Evolutionary conservation across 2,113 vertebrate species (phyloP).

Genomic region (Sakesphorus luctuosus): DNA sequence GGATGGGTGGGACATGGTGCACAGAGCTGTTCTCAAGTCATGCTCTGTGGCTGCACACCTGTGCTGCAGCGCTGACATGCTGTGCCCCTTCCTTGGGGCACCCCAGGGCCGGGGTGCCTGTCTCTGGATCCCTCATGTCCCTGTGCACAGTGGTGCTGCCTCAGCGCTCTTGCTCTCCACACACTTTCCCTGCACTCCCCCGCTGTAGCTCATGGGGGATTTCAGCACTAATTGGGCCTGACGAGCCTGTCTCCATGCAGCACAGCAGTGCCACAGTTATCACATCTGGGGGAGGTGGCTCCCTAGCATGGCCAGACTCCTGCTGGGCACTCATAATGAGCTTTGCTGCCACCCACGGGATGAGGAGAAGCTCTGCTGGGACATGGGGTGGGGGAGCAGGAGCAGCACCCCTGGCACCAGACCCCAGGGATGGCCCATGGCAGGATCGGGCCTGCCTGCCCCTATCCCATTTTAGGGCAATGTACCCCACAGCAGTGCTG

Average conservation of each 20-base stretch:
- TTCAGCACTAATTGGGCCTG: constrained; percentile 38
- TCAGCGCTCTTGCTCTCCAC: fast-evolving
- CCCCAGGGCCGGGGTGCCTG: background rate
- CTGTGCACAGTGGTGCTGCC: fast-evolving
- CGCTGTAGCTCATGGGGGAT: background rate
- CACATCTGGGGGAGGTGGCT: background rate
- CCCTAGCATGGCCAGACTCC: background rate
- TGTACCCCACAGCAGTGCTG: fast-evolving
- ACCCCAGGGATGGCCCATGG: fast-evolving
- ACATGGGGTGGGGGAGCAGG: background rate
- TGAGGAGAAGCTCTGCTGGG: background rate
- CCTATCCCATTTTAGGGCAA: background rate
- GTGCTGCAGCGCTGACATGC: background rate
- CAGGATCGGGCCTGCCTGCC: background rate
- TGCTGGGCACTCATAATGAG: background rate
- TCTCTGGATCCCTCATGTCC: background rate
- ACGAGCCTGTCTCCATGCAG: background rate
- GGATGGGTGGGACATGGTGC: fast-evolving
- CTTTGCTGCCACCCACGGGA: fast-evolving
- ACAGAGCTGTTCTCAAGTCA: background rate
- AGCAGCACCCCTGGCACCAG: background rate
- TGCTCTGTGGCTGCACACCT: fast-evolving
- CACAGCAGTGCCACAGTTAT: background rate
- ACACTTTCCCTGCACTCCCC: background rate
- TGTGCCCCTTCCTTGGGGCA: fast-evolving